Conservation (phyloP, 2,113 vertebrate species). For the Phylloscopus trochiloides region DNA sequence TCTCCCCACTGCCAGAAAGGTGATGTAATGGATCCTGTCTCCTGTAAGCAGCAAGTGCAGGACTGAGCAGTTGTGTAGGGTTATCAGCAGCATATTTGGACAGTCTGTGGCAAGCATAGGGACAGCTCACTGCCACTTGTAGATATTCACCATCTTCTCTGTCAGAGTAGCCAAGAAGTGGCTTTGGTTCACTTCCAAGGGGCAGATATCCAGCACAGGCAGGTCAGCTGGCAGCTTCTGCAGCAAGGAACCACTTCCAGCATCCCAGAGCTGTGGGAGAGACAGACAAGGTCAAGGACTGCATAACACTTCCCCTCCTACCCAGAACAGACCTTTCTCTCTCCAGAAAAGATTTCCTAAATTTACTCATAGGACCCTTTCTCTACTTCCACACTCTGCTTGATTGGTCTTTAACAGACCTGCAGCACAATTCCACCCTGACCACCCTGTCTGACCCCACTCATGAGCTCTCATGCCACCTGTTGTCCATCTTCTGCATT, state of each 20-base stretch:
- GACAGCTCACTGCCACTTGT: conserved; percentile 86
- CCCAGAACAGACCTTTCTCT: background rate
- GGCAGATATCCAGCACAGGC: conserved; percentile 89
- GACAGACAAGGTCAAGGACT: background rate
- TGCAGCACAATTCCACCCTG: fast-evolving
- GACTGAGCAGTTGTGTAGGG: background rate
- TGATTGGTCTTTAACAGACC: background rate
- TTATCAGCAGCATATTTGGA: background rate
- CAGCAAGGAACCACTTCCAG: conserved; percentile 81
- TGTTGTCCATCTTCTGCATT: background rate
- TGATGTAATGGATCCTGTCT: background rate
- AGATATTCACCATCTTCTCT: conserved; percentile 88
- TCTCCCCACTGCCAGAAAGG: background rate
- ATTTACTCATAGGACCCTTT: background rate
- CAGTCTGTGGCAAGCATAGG: fast-evolving
- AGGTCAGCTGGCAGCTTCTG: conserved; percentile 88
- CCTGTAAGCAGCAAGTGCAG: background rate
- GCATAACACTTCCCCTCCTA: background rate
- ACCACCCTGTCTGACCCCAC: background rate
- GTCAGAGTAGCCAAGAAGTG: conserved; percentile 89
- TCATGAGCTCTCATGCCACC: background rate
- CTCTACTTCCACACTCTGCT: background rate
- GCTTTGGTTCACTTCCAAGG: conserved; percentile 82
- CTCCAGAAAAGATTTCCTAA: background rate
- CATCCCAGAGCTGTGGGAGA: conserved; percentile 87